Base-by-base conservation (phyloP, 2,888 invertebrate genomes). In the Latheticus oryzae region DNA sequence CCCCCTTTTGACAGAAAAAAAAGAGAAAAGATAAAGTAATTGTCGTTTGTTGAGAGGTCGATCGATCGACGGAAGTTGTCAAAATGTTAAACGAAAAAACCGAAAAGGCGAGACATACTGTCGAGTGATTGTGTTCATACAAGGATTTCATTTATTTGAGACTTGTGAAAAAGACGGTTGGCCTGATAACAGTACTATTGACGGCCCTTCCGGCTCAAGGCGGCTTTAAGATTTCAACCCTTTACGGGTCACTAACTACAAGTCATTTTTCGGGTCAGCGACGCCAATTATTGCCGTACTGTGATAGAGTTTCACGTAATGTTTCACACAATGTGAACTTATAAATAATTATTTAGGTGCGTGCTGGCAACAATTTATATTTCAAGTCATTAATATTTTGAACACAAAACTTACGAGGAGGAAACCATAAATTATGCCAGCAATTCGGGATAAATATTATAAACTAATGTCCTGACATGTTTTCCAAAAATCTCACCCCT, bases 121-220 rank as follows among this genome's bases (percentile, higher is more conserved):
- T 40, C 40, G 17, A 21, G 13, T 64, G 61, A 68, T 70, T 71
- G 70, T 70, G 60, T 60, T 66, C 65, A 60, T 64, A 68, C 24
- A 26, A 67, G 66, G 69, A 67, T 70, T 70, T 70, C 70, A 71
- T 72, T 72, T 72, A 71, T 71, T 71, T 70, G 65, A 64, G 51
- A 65, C 57, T 61, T 61, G 62, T 61, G 66, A 63, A 70, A 69
- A 66, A 69, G 69, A 55, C 59, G 50, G 50, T 19, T 30, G 50
- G 63, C 63, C 60, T 67, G 71, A 71, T 72, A 72, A 70, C 68
- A 63, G 24, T 33, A 21, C 28, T 37, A 51, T 51, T 43, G 55
- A 45, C 50, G 30, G 54, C 37, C 51, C 45, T 59, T 59, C 59
- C 59, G 50, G 43, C 43, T 55, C 50, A 53, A 48, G 58, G 21